phyloP scores from a whole-genome alignment of 2,113 vertebrate species.

The Pachycephala philippinensis region DNA sequence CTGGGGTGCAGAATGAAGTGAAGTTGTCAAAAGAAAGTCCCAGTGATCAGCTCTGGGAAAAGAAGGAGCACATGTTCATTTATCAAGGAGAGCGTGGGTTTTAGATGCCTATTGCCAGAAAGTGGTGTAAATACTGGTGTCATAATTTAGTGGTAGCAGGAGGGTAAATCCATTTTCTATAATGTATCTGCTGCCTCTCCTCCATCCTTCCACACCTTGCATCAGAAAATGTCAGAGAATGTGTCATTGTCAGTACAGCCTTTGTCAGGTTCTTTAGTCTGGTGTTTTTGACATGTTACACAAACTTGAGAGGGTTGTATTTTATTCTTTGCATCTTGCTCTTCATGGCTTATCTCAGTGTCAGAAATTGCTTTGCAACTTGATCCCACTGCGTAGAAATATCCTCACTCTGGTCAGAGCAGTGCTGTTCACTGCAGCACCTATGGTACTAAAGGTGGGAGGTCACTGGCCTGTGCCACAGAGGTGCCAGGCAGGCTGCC shows the following conservation, averaged over 20 bases:
- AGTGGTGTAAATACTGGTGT: neutral
- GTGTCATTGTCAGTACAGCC: neutral
- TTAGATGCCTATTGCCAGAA: neutral
- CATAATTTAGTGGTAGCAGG: neutral
- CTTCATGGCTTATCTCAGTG: neutral
- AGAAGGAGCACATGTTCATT: neutral
- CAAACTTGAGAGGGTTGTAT: neutral
- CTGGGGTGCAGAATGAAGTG: neutral
- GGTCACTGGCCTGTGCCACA: neutral
- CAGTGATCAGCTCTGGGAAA: neutral
- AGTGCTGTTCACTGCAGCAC: neutral
- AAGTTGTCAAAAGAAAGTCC: neutral
- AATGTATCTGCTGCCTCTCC: neutral
- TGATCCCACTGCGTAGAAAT: neutral
- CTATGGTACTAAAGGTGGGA: fast-evolving
- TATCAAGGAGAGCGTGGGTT: neutral
- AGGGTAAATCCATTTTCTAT: neutral
- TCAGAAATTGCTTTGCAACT: neutral
- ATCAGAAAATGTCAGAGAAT: neutral
- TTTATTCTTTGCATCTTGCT: neutral
- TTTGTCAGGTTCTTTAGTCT: neutral
- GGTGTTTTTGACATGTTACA: neutral
- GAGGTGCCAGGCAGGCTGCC: neutral
- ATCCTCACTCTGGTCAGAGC: neutral
- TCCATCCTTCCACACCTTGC: neutral